Base-by-base conservation (phyloP, 1,140 invertebrate species). In the Mactra quadrangularis region DNA sequence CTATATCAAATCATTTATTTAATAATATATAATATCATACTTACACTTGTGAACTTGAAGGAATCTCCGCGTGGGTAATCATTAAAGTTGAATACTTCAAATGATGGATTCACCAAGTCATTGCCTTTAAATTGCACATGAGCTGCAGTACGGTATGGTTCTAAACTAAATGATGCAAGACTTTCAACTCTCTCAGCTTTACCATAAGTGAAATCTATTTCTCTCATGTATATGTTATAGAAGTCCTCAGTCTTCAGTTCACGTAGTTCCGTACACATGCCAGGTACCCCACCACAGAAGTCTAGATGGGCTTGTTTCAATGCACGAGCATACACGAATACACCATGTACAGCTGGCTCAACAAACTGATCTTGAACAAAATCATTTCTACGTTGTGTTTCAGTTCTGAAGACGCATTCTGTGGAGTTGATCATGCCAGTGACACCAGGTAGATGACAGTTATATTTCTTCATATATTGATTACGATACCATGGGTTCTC, bases 401-500 rank as follows among this genome's bases (percentile, higher is more conserved):
- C 88, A 0, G 79, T 72, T 9, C 45, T 45, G 19, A 71, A 31
- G 1, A 66, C 55, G 59, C 87, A 88, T 27, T 47, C 11, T 17
- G 35, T 33, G 13, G 68, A 68, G 47, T 81, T 83, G 3, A 66
- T 38, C 1, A 85, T 78, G n/a, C 64, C 57, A 9, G 82, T 71
- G 22, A 60, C 74, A 15, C 84, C 75, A 19, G 86, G 35, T 50
- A 88, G 38, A 62, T 83, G 71, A 76, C 91, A 92, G 19, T 87
- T 66, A 50, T 88, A 71, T 38, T 85, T 84, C 25, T 85, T 87
- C 89, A 90, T 89, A 70, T 91, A 94, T 87, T 91, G 92, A 47
- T 92, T 89, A 25, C 85, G 72, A 66, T 92, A 93, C 93, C 92
- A 94, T 0, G 90, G 91, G 70, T 93, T 92, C 45, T 92, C 89